Evolutionary conservation across 2,797 vertebrate genomes (phyloP).

Genomic region (Peromyscus aztecus): DNA sequence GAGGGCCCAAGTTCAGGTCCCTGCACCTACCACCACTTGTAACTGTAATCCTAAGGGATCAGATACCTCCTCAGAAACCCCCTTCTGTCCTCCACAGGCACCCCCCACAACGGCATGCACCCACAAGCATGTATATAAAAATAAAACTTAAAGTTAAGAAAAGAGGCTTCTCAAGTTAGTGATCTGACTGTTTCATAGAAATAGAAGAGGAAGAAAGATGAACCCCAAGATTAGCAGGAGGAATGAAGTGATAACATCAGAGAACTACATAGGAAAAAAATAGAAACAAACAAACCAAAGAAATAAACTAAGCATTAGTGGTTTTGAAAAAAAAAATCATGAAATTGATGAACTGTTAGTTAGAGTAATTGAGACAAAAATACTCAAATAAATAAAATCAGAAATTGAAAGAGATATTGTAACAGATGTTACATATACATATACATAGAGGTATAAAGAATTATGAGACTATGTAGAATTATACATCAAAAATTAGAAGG

Average conservation of each 20-base stretch:
- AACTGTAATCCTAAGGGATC: background rate
- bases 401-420: background rate
- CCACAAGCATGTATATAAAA: background rate
- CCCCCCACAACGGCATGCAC: background rate
- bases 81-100: too few relatives aligned
- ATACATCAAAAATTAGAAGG: background rate
- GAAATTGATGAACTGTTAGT: background rate
- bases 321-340: background rate
- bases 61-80: too few relatives aligned
- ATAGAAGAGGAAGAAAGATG: background rate
- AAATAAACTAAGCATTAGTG: background rate
- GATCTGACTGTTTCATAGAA: background rate
- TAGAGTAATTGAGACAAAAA: background rate
- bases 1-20: background rate
- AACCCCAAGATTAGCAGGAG: background rate
- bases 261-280: slow-evolving; percentile 49
- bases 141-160: background rate
- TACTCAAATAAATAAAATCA: slow-evolving; percentile 29
- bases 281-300: background rate
- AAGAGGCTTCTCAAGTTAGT: background rate
- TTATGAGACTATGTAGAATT: background rate
- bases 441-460: background rate
- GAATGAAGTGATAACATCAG: slow-evolving; percentile 39
- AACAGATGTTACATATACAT: background rate
- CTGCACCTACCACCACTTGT: background rate